Conservation (phyloP, 1,140 invertebrate species). For the Cotesia chilonis region DNA sequence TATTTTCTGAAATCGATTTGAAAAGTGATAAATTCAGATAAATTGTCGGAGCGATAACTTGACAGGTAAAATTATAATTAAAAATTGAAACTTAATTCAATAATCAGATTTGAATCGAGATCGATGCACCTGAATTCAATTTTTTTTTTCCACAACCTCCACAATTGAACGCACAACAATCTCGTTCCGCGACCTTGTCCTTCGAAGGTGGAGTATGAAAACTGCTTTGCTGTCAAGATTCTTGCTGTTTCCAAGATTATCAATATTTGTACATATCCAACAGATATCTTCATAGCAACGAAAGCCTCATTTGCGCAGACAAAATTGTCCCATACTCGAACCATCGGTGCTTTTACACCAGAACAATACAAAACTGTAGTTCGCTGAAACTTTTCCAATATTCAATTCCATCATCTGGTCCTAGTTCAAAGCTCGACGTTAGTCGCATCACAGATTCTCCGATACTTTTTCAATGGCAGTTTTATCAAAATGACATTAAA, state of each 20-base stretch:
- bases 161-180: conserved; percentile 69
- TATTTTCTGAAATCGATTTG: no score
- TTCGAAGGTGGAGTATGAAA: conserved; percentile 93
- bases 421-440: conserved; percentile 93
- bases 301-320: conserved; percentile 96
- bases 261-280: conserved; percentile 98
- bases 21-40: no score
- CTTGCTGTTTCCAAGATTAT: conserved; percentile 91
- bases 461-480: conserved; percentile 95
- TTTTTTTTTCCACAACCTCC: conserved; percentile 73
- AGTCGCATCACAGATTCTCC: conserved; percentile 83
- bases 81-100: no score
- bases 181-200: conserved; percentile 69
- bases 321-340: conserved; percentile 91
- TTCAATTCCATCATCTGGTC: conserved; percentile 94
- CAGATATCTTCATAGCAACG: conserved; percentile 98
- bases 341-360: conserved; percentile 98
- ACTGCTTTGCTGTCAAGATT: conserved; percentile 92
- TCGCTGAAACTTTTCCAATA: conserved; percentile 90
- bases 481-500: conserved; percentile 98
- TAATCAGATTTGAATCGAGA: no score
- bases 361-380: conserved; percentile 93
- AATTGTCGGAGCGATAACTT: no score
- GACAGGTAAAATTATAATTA: no score
- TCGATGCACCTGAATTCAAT: conserved; percentile 50